Percentiles rank a stretch among this genome's conserved stretches.
phyloP scores from a whole-genome alignment of 2,113 vertebrate species.

The Boleophthalmus pectinirostris region DNA sequence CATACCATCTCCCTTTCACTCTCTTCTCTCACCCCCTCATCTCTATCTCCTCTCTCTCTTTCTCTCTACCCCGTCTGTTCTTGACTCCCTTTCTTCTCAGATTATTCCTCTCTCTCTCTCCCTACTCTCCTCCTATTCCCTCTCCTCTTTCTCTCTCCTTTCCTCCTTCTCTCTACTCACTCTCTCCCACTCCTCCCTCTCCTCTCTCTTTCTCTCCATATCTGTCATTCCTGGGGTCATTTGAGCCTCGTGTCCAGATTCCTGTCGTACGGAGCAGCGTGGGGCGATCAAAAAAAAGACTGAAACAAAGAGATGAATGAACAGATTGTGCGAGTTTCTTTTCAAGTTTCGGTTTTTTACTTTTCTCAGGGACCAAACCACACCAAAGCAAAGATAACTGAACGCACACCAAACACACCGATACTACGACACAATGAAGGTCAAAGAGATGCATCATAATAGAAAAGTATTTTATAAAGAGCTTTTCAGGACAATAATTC shows the following conservation, averaged over 20 bases:
- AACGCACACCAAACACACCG: neutral
- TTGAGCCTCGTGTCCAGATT: slow-evolving; percentile 5
- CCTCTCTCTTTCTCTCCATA: neutral
- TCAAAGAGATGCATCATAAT: neutral
- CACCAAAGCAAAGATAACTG: neutral
- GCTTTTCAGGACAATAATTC: too few species aligned
- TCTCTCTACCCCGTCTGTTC: too few species aligned
- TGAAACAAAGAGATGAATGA: slow-evolving; percentile 1
- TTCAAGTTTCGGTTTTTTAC: neutral
- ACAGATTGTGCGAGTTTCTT: neutral
- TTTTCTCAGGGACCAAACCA: neutral
- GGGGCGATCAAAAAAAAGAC: neutral
- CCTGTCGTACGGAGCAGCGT: neutral
- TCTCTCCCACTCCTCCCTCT: neutral
- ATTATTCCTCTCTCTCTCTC: neutral
- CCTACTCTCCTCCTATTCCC: neutral
- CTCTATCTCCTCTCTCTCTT: too few species aligned
- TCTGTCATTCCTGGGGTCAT: slow-evolving; percentile 7
- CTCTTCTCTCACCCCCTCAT: too few species aligned
- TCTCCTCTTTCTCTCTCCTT: too few species aligned
- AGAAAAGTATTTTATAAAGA: too few species aligned
- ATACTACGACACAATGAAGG: neutral
- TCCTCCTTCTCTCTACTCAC: neutral
- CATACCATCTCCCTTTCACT: too few species aligned
- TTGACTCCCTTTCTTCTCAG: neutral